Percentiles rank a stretch among this genome's conserved stretches.
phyloP scores from a whole-genome alignment of 2,113 vertebrate genomes.

The Gymnogyps californianus region DNA sequence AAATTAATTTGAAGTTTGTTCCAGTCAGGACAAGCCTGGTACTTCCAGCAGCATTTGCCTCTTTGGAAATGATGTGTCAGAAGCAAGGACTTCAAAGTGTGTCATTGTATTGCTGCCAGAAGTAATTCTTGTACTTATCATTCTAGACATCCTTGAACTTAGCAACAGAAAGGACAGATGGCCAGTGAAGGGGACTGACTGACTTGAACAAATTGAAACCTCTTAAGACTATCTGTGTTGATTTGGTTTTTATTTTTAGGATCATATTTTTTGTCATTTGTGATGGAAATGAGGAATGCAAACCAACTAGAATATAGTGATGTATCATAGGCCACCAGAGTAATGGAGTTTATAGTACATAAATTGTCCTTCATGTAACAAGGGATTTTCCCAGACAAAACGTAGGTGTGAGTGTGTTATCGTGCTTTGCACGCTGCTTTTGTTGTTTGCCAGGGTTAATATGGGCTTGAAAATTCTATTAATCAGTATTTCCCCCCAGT shows the following conservation, averaged over 20 bases:
- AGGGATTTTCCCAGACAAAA: constrained; percentile 8
- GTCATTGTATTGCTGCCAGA: not conserved
- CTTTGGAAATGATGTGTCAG: constrained; percentile 12
- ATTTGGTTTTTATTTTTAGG: not conserved
- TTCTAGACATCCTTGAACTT: not conserved
- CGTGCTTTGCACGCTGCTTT: constrained; percentile 46
- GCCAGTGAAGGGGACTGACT: not conserved
- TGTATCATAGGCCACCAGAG: not conserved
- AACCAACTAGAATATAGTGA: not conserved
- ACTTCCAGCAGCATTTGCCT: not conserved
- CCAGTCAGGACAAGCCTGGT: not conserved
- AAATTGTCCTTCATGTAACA: not conserved
- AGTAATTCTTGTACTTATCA: constrained; percentile 8
- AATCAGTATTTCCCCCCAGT: constrained; percentile 59
- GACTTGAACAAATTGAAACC: constrained; percentile 11
- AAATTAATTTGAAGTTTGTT: not conserved
- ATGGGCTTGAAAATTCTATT: constrained; percentile 71
- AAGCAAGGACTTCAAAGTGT: not conserved
- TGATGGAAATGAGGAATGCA: not conserved
- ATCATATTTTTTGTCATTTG: not conserved
- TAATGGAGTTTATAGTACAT: not conserved
- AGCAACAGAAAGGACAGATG: constrained; percentile 27
- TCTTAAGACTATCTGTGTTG: not conserved
- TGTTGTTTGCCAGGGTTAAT: constrained; percentile 74
- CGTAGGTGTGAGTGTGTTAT: constrained; percentile 46